Base-by-base conservation (phyloP, 2,113 vertebrate species). In the Nerophis ophidion region DNA sequence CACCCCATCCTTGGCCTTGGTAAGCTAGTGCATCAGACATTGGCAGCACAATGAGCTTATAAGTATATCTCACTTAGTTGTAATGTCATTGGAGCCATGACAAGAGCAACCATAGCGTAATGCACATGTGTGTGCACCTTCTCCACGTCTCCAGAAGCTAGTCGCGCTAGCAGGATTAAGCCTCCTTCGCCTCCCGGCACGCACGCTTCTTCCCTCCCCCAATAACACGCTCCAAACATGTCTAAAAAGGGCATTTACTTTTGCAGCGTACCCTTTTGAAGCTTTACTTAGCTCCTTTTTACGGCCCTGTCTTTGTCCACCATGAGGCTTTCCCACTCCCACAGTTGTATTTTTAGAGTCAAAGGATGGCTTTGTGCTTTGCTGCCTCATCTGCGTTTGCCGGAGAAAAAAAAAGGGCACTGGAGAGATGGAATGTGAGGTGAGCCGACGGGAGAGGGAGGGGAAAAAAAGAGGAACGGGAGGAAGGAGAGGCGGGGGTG, bases 1-100 rank as follows among this genome's bases (percentile, higher is more conserved):
- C 95, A 98, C 86, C 93, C 93, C 5, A 89, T 95, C 65, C 91
- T 98, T 47, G 94, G 96, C 82, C 85, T 99, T 74, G 97, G 96
- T 98, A 69, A 72, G 77, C 13, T 35, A n/a, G 8, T 53, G 34
- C 33, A 8, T 9, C 17, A 55, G 6, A 16, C n/a, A 16, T 48
- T 16, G 8, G 16, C 47, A 16, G 15, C 8, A 16, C 12, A 14
- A 7, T 44, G 10, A 44, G 40, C 40, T 44, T 11, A 44, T 12
- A 3, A 12, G 10, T 44, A 44, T 11, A 44, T 11, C 10, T 44
- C 1, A 44, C 4, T 44, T 44, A 44, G 12, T 44, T 4, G 1
- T 11, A 44, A 11, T 13, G 0, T 5, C 9, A 40, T 40, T 55
- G 17, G 38, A 38, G 15, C 35, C 35, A 8, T 11, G 9, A 2